Base-by-base conservation (phyloP, 53 echinoderm and acorn worm genomes). In the Antedon mediterranea region DNA sequence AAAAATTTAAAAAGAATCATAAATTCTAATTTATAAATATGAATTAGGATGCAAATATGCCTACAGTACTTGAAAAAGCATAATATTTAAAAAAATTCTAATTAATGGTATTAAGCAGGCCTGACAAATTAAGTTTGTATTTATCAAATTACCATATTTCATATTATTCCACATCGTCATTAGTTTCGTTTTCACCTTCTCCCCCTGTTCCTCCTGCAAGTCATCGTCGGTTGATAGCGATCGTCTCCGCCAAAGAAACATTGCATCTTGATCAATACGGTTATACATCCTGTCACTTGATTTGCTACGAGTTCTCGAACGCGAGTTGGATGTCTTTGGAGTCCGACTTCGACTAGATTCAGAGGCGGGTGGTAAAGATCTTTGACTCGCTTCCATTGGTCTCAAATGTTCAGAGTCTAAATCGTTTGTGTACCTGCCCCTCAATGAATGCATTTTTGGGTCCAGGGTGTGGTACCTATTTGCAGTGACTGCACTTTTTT, bases 161-260 rank as follows among this genome's bases (percentile, higher is more conserved):
- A 95, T 83, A 82, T 95, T 95, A 81, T 95, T 95, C 95, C 95
- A 95, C 87, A 95, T 87, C 33, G 95, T 89, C 80, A 95, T 78
- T 37, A 95, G 73, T 79, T 88, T 91, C 18, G 85, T 80, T 77
- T 95, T 95, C 78, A 95, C 86, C 75, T 92, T 91, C 72, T 95
- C 95, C 14, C 89, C 81, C 44, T 89, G 89, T 31, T 92, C 84
- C 29, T 76, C 83, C 43, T 82, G 87, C 30, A 80, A 83, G 0
- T 76, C 85, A 30, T 91, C 91, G 18, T 88, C 86, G 23, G 23
- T 18, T 15, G 57, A 57, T 57, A 57, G 23, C 57, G 57, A 57
- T 57, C 57, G 7, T 57, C 57, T 57, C 2, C 57, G 57, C 57
- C 11, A 57, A 23, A 15, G 23, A 2, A 15, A 18, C 57, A 57